Evolutionary conservation across 2,113 vertebrate genomes (phyloP).

Genomic region (Cricetomys ansorgei): DNA sequence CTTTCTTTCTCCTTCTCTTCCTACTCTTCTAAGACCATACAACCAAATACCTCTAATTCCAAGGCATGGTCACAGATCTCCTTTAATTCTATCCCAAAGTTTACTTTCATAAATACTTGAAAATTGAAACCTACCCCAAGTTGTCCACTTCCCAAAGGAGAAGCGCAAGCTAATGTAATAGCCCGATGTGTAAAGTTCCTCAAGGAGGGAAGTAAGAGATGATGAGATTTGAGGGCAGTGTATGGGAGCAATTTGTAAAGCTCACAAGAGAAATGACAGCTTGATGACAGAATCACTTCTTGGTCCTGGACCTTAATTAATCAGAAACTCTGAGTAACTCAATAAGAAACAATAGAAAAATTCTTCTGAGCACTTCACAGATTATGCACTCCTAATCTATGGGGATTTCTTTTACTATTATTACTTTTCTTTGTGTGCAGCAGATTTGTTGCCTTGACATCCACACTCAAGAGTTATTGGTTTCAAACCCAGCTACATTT

Average conservation of each 20-base stretch:
- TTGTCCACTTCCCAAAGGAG: conserved; percentile 10
- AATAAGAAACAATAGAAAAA: conserved; percentile 54
- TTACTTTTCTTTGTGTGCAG: conserved; percentile 49
- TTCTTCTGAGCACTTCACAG: conserved; percentile 26
- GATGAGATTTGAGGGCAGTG: conserved; percentile 49
- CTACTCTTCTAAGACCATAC: neutral
- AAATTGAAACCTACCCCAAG: conserved; percentile 61
- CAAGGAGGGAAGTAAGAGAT: conserved; percentile 51
- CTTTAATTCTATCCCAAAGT: neutral
- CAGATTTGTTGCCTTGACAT: conserved; percentile 64
- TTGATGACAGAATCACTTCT: conserved; percentile 66
- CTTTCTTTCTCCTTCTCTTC: neutral
- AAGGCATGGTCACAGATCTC: neutral
- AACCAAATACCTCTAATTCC: neutral
- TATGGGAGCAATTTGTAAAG: conserved; percentile 62
- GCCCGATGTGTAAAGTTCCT: conserved; percentile 18
- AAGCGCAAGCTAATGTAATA: neutral
- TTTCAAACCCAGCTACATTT: conserved; percentile 68
- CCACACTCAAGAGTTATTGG: conserved; percentile 69
- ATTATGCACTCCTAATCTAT: conserved; percentile 59
- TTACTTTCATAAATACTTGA: conserved; percentile 71
- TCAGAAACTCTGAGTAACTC: neutral
- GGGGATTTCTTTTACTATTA: conserved; percentile 49
- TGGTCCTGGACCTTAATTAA: conserved; percentile 64
- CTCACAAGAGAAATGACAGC: conserved; percentile 33